These are phyloP conservation scores for Phyllostomus discolor DNA, from an alignment of 2,113 vertebrate species.

Conservation along the genomic window DNA sequence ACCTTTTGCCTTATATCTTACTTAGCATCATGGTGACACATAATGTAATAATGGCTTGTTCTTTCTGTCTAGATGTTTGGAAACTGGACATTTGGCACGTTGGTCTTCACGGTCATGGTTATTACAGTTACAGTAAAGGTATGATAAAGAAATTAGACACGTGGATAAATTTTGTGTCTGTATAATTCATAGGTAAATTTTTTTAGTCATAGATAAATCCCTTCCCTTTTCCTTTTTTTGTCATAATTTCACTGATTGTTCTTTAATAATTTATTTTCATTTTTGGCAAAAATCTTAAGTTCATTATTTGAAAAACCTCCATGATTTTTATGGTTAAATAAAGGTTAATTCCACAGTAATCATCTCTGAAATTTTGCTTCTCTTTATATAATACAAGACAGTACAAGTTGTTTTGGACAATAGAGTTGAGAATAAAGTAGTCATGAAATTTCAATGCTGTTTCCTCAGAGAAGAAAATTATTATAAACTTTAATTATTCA, in stretches of 20 bases:
- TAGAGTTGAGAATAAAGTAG: not conserved
- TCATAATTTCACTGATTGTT: not conserved
- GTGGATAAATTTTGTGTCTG: not conserved
- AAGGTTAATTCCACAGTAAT: not conserved
- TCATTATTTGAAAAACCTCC: not conserved
- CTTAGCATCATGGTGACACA: not conserved
- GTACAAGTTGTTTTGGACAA: not conserved
- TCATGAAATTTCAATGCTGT: not conserved
- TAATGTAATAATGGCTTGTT: not conserved
- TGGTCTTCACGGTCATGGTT: conserved; percentile 98
- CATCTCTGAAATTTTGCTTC: conserved; percentile 31
- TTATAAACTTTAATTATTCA: not conserved
- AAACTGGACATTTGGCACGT: conserved; percentile 97
- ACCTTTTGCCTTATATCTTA: not conserved
- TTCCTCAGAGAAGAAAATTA: not conserved
- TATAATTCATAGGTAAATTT: not conserved
- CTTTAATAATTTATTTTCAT: conserved; percentile 39
- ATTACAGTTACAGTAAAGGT: conserved; percentile 98
- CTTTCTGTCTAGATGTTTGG: conserved; percentile 93
- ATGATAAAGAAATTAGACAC: not conserved
- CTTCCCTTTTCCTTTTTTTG: not conserved
- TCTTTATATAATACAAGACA: not conserved
- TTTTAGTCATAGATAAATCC: not conserved
- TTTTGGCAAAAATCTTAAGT: not conserved
- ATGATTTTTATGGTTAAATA: not conserved